Conservation (phyloP, 2,113 vertebrate genomes). For the Tyto alba region DNA sequence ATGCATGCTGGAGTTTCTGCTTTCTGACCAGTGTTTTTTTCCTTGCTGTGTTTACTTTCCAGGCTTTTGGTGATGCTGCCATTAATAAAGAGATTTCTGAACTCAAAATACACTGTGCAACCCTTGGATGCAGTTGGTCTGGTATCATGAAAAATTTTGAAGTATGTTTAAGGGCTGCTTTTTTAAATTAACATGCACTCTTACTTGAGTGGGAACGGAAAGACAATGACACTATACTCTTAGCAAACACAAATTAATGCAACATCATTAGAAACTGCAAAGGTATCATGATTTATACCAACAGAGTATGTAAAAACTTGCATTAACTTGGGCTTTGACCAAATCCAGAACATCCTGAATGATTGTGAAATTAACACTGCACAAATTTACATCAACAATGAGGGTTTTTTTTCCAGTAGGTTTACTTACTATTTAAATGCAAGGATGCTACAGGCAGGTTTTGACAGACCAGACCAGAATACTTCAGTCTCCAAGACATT, state of each 20-base stretch:
- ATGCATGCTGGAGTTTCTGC: neutral
- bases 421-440: neutral
- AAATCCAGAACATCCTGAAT: neutral
- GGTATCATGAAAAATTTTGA: slow-evolving; percentile 70
- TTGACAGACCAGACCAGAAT: neutral
- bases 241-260: neutral
- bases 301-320: neutral
- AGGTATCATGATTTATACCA: neutral
- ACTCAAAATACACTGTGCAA: slow-evolving; percentile 71
- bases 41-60: neutral
- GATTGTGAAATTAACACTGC: neutral
- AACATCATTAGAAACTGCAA: neutral
- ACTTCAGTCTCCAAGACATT: neutral
- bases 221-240: neutral
- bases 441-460: neutral
- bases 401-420: neutral
- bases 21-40: neutral
- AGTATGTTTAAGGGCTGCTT: slow-evolving; percentile 28
- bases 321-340: neutral
- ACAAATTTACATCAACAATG: neutral
- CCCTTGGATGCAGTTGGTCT: slow-evolving; percentile 73
- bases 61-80: slow-evolving; percentile 76
- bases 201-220: neutral
- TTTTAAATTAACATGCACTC: neutral
- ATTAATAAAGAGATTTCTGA: slow-evolving; percentile 78